Evolutionary conservation across 2,113 vertebrate species (phyloP), one percentile per base, ranked within the genome.

Genomic region (Centropus unirufus): DNA sequence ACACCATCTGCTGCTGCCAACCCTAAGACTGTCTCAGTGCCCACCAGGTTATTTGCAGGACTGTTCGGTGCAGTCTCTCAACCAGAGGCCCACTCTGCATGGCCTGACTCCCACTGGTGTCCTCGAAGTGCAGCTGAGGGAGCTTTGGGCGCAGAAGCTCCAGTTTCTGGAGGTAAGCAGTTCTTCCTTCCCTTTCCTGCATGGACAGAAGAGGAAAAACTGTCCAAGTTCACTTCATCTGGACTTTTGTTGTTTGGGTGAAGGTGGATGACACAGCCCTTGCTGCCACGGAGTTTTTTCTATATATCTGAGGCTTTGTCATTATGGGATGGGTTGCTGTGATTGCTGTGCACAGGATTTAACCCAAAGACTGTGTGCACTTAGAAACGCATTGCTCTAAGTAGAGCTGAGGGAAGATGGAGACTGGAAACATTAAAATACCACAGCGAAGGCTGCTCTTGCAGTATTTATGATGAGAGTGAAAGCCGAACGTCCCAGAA

Each of bases 401-500:
- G 94, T 70, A 81, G 61, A 81, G 76, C 83, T 72, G 57, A 81
- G 73, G 44, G 73, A 93, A 93, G 87, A 30, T 94, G 87, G 87
- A 84, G 83, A 72, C 34, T 85, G 76, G 92, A 95, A 93, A 61
- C 88, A 93, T 96, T 97, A 97, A 96, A 94, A 96, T 94, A 94
- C 94, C 94, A 90, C 94, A 96, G 66, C 30, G 18, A 95, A 94
- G 66, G 93, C 72, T 92, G 68, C 77, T 96, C 88, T 75, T 97
- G 95, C 90, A 97, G 95, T 96, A 96, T 96, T 96, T 96, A 96
- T 96, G 93, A 97, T 68, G 40, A 68, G 79, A 95, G 49, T 92
- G 90, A 93, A 95, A 87, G 88, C 92, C 95, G 83, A 96, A 90
- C 75, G 93, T 83, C 94, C 88, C 79, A 93, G 92, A 96, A 90